phyloP scores from a whole-genome alignment of 2,888 invertebrate species.

The Drosophila setosimentum region DNA sequence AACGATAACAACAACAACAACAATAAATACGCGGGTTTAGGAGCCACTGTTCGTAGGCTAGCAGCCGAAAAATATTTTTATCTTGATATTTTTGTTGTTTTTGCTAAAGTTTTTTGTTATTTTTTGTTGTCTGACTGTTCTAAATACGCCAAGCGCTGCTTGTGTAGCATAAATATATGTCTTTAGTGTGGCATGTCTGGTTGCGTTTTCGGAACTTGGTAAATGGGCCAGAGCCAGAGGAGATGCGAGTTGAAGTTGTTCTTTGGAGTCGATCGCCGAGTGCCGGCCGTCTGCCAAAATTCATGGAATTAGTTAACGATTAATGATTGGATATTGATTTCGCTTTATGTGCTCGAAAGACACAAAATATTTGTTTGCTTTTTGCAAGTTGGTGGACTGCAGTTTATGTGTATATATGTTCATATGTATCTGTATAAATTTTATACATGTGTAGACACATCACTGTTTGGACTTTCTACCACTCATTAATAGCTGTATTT shows the following conservation, averaged over 20 bases:
- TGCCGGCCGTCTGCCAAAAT: conserved; percentile 64
- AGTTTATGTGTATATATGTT: neutral
- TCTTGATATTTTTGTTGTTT: conserved; percentile 70
- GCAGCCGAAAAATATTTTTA: conserved; percentile 76
- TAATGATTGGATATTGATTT: conserved; percentile 81
- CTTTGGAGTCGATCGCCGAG: conserved; percentile 29
- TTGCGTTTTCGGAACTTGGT: conserved; percentile 75
- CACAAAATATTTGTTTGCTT: conserved; percentile 12
- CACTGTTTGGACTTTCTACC: conserved; percentile 28
- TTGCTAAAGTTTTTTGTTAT: conserved; percentile 24
- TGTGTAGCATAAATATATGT: conserved; percentile 74
- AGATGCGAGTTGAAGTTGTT: conserved; percentile 4
- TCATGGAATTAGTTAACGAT: conserved; percentile 81
- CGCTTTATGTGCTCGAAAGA: conserved; percentile 29
- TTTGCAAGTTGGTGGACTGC: neutral
- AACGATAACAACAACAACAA: conserved; percentile 59
- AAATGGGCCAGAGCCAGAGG: conserved; percentile 56
- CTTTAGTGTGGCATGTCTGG: conserved; percentile 78
- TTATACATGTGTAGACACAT: neutral
- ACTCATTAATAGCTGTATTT: conserved; percentile 38
- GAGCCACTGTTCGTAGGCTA: conserved; percentile 45
- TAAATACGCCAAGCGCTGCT: conserved; percentile 74
- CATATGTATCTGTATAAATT: neutral
- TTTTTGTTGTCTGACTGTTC: conserved; percentile 52
- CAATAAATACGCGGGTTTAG: conserved; percentile 65